Conservation (phyloP, 2,888 invertebrate genomes). For the Parelbella ahira region DNA sequence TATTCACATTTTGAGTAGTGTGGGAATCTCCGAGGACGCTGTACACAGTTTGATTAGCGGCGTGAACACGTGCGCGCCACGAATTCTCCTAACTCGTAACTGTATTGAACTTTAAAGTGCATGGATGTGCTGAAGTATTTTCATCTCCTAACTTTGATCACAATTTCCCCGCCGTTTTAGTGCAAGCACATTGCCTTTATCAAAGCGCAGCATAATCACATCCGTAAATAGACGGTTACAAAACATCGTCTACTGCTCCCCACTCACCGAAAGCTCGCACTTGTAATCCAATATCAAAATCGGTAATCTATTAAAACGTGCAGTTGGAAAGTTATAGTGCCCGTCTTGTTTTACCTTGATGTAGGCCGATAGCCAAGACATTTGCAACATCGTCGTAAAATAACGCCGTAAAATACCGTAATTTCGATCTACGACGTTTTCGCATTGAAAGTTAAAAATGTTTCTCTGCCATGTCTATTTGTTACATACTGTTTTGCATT, state of each 20-base stretch:
- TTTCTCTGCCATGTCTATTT: neutral
- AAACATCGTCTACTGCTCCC: constrained; percentile 3
- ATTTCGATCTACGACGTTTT: neutral
- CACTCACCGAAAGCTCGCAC: constrained; percentile 12
- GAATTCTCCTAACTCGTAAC: constrained; percentile 8
- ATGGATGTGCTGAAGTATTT: neutral
- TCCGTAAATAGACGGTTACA: constrained; percentile 20
- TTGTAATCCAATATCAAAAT: constrained; percentile 21
- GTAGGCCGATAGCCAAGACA: constrained; percentile 13
- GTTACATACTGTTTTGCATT: no score
- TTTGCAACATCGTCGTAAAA: constrained; percentile 19
- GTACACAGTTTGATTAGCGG: constrained; percentile 27
- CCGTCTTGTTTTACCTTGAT: constrained; percentile 17
- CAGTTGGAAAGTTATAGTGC: constrained; percentile 20
- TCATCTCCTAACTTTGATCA: constrained; percentile 16
- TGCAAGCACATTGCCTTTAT: constrained; percentile 13
- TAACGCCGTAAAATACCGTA: constrained; percentile 16
- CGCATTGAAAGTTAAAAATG: neutral
- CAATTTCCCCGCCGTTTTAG: constrained; percentile 19
- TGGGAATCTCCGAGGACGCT: constrained; percentile 39
- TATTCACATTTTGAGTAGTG: constrained; percentile 36
- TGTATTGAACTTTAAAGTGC: constrained; percentile 12
- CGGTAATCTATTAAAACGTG: constrained; percentile 20
- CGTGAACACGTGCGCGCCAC: constrained; percentile 9
- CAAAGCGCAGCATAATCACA: constrained; percentile 15